Percentiles rank a stretch among this genome's conserved stretches.
phyloP scores from a whole-genome alignment of 2,797 vertebrate genomes.

The Sebastes iracundus region DNA sequence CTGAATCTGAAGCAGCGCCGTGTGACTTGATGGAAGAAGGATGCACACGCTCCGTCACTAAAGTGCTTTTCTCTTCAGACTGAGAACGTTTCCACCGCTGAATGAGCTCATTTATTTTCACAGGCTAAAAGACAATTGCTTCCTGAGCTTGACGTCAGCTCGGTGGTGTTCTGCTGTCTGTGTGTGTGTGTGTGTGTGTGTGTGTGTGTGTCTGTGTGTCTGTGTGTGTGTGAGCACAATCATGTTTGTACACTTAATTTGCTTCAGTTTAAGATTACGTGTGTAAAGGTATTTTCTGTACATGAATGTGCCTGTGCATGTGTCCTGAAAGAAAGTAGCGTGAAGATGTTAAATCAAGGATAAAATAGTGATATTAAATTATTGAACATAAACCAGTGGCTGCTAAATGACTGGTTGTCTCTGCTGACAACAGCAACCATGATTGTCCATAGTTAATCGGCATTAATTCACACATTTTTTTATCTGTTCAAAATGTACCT shows the following conservation, averaged over 20 bases:
- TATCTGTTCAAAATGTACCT: too few relatives aligned
- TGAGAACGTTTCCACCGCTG: conserved; percentile 40
- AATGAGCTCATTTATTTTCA: conserved; percentile 64
- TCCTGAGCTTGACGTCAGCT: conserved; percentile 21
- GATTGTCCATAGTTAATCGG: too few relatives aligned
- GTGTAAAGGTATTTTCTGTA: background rate
- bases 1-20: background rate
- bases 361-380: conserved; percentile 17
- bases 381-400: background rate
- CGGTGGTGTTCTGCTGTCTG: background rate
- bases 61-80: conserved; percentile 49
- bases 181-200: background rate
- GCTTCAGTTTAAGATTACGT: background rate
- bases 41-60: conserved; percentile 8
- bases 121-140: conserved; percentile 56
- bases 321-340: background rate
- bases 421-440: background rate
- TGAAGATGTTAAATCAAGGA: background rate
- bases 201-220: background rate
- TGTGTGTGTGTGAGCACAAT: background rate
- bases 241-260: conserved; percentile 11
- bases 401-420: conserved; percentile 26
- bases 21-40: conserved; percentile 10
- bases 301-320: background rate
- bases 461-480: too few relatives aligned